Percentiles rank a stretch among this genome's conserved stretches.
Conservation (phyloP, 2,888 invertebrate genomes). For the Seira musarum region DNA sequence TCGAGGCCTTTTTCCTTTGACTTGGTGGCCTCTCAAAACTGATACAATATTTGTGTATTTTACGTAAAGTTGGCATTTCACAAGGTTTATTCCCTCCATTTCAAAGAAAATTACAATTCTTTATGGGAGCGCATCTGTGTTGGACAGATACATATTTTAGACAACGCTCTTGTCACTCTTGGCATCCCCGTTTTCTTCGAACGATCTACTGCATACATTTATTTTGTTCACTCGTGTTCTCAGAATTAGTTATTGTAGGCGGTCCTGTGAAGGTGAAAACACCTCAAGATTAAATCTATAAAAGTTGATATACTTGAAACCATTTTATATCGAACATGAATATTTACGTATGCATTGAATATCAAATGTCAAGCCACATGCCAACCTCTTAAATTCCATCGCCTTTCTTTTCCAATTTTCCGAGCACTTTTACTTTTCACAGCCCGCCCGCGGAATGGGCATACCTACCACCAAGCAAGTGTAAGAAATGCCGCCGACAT, state of each 20-base stretch:
- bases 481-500: background rate
- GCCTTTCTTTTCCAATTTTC: background rate
- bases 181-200: no score
- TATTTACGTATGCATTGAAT: background rate
- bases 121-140: background rate
- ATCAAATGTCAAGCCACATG: conserved; percentile 11
- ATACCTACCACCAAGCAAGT: background rate
- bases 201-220: no score
- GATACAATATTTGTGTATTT: conserved; percentile 6
- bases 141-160: no score
- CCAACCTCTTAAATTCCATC: background rate
- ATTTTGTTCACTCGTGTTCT: no score
- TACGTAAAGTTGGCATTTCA: background rate
- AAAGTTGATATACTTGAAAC: background rate
- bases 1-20: conserved; percentile 20
- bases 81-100: background rate
- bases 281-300: no score
- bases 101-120: background rate
- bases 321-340: background rate
- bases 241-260: no score
- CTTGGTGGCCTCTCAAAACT: conserved; percentile 14
- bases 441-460: background rate
- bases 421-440: background rate
- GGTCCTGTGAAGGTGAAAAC: no score
- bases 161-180: no score